phyloP scores from a whole-genome alignment of 2,797 vertebrate genomes.

The Oreochromis grahami region DNA sequence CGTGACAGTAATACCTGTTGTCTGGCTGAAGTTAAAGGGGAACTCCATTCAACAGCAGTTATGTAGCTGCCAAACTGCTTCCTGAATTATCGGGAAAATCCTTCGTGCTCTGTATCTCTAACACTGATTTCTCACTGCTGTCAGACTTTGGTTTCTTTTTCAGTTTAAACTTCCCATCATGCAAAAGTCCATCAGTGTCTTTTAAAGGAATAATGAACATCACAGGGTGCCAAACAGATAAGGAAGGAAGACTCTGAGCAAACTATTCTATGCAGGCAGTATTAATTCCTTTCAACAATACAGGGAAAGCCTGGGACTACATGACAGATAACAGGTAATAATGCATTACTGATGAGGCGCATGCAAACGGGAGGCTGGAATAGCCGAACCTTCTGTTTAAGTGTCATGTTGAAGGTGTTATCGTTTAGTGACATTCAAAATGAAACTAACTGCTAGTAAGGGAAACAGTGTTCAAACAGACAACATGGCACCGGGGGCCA shows the following conservation, averaged over 20 bases:
- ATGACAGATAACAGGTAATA: background rate
- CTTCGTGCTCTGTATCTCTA: background rate
- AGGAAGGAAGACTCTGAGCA: background rate
- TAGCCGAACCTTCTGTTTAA: background rate
- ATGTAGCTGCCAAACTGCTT: background rate
- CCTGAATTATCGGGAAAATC: background rate
- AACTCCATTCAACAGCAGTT: constrained; percentile 7
- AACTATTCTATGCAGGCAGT: background rate
- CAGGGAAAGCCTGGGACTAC: background rate
- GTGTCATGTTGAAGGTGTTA: background rate
- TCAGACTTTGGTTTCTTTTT: background rate
- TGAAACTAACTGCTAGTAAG: background rate
- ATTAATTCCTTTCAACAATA: background rate
- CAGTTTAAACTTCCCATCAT: background rate
- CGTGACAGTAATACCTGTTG: background rate
- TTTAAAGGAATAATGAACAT: background rate
- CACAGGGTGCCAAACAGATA: background rate
- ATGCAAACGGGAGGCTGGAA: accelerated
- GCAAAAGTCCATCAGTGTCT: background rate
- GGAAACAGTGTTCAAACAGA: background rate
- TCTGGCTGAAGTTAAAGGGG: background rate
- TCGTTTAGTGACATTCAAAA: background rate
- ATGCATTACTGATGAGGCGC: background rate
- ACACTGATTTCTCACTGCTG: background rate
- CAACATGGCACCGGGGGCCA: background rate